These are phyloP conservation scores for Bombus affinis DNA, from an alignment of 1,140 invertebrate species.

Conservation along the genomic window DNA sequence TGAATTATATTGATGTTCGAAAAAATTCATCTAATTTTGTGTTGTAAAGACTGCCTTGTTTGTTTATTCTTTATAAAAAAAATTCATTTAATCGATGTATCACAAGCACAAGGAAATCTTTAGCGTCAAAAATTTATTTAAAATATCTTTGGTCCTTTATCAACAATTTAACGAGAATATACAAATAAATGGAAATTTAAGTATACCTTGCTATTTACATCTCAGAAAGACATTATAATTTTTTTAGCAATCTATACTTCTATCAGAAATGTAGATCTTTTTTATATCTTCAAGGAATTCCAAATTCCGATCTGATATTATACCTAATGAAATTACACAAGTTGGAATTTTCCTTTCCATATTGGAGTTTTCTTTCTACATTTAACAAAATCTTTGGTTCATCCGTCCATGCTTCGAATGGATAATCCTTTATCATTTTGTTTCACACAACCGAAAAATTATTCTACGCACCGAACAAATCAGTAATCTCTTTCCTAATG, in stretches of 20 bases:
- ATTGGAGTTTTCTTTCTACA: neutral
- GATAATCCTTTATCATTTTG: neutral
- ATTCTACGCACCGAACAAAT: neutral
- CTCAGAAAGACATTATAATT: slow-evolving; percentile 2
- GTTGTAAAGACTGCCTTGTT: neutral
- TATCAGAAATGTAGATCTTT: neutral
- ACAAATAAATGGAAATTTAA: neutral
- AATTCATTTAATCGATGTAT: neutral
- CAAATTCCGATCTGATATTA: too few species aligned
- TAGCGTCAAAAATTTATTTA: neutral
- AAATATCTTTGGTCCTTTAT: slow-evolving; percentile 33
- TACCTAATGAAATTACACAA: neutral
- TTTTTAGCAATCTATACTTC: neutral
- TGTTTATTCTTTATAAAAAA: neutral
- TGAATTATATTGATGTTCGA: neutral
- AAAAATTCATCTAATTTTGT: neutral
- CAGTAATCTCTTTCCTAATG: neutral
- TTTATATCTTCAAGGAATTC: neutral
- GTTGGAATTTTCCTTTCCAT: neutral
- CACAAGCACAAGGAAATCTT: neutral
- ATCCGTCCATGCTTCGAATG: neutral
- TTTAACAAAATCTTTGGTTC: slow-evolving; percentile 38
- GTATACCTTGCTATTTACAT: neutral
- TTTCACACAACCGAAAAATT: neutral
- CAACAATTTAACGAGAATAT: neutral